phyloP scores from a whole-genome alignment of 2,797 vertebrate species.

The Hypotaenidia philippensis region DNA sequence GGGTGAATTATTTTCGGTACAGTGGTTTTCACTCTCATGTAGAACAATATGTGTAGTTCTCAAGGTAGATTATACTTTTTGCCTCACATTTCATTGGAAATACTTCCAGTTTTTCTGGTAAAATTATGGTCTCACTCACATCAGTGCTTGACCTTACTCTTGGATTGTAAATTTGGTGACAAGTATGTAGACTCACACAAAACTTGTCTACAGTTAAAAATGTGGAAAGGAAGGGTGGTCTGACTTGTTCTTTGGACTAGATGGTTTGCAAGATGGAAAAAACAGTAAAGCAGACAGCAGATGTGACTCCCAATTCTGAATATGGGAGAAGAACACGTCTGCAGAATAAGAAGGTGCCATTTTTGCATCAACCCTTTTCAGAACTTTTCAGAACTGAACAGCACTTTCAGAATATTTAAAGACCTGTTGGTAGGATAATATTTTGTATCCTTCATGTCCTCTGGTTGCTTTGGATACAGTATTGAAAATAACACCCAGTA shows the following conservation, averaged over 20 bases:
- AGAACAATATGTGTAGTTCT: background rate
- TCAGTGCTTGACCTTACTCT: background rate
- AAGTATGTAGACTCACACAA: background rate
- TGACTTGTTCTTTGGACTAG: background rate
- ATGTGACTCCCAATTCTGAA: background rate
- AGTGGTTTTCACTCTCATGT: background rate
- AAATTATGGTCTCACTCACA: background rate
- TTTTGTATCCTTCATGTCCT: background rate
- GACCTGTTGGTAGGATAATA: background rate
- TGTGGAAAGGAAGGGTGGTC: background rate
- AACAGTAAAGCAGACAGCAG: background rate
- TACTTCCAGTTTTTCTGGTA: background rate
- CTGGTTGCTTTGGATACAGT: background rate
- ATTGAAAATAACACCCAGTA: background rate
- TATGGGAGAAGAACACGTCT: background rate
- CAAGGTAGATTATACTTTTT: background rate
- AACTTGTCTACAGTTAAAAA: background rate
- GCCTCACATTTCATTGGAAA: background rate
- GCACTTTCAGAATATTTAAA: background rate
- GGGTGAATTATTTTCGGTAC: background rate
- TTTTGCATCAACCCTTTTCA: background rate
- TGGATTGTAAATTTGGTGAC: background rate
- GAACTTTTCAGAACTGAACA: background rate
- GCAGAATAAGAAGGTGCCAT: background rate
- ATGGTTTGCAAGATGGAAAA: background rate